Conservation (phyloP, 2,797 vertebrate genomes). For the Pampus argenteus region DNA sequence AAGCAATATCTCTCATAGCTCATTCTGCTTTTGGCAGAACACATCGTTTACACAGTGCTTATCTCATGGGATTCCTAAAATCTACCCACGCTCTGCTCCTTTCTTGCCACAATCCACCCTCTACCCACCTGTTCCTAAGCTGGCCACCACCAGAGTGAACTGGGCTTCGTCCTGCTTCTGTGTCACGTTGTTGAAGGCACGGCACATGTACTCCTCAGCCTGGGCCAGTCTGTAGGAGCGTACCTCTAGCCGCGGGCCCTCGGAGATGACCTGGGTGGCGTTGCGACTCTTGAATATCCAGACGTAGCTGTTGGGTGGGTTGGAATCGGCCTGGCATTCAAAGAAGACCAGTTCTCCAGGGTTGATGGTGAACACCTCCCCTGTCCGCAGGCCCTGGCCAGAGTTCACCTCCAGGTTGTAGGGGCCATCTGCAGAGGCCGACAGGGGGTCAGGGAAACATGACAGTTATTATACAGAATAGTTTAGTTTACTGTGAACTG, state of each 20-base stretch:
- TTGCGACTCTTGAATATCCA: constrained; percentile 92
- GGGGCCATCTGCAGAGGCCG: constrained; percentile 89
- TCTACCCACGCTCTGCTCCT: constrained; percentile 54
- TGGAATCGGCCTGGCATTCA: constrained; percentile 95
- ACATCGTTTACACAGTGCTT: constrained; percentile 60
- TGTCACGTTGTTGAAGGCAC: constrained; percentile 94
- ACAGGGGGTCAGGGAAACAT: constrained; percentile 29
- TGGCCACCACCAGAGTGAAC: constrained; percentile 92
- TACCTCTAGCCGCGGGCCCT: constrained; percentile 90
- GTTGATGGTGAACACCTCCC: constrained; percentile 93
- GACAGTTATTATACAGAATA: constrained; percentile 7
- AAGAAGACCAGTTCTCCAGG: constrained; percentile 91
- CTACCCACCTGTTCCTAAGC: constrained; percentile 86
- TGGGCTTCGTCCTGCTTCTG: constrained; percentile 90
- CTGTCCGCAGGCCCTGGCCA: constrained; percentile 89
- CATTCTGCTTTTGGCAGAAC: constrained; percentile 55
- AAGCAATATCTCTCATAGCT: constrained; percentile 27
- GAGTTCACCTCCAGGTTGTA: constrained; percentile 95
- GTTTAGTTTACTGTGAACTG: constrained; percentile 6
- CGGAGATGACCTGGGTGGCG: constrained; percentile 85
- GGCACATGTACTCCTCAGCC: constrained; percentile 89
- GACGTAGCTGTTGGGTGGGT: constrained; percentile 93
- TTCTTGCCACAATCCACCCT: constrained; percentile 47
- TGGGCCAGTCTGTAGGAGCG: constrained; percentile 86
- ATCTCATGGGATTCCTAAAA: constrained; percentile 65